Conservation (phyloP, 2,888 invertebrate genomes). For the Ophion slaviceki region DNA sequence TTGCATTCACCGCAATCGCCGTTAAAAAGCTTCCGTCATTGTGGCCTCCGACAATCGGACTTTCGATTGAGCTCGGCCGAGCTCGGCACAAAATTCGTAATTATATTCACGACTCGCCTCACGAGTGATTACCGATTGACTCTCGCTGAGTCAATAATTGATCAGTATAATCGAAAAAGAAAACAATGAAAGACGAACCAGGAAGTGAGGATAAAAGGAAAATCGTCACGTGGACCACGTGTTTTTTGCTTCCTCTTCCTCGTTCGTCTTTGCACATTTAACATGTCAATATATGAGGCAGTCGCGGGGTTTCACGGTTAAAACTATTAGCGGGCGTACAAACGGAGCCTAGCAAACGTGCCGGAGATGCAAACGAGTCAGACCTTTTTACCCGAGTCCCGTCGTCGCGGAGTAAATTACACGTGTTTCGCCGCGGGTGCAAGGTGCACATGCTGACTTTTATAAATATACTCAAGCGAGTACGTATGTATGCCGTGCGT, state of each 20-base stretch:
- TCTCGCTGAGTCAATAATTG: constrained; percentile 10
- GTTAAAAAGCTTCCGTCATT: neutral
- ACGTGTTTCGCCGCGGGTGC: constrained; percentile 52
- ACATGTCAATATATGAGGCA: constrained; percentile 34
- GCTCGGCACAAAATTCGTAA: neutral
- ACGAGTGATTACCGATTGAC: constrained; percentile 7
- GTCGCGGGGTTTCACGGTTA: constrained; percentile 73
- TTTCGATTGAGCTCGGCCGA: neutral
- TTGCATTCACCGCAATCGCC: neutral
- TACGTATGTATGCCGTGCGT: neutral
- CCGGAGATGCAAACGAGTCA: constrained; percentile 55
- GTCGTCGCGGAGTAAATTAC: constrained; percentile 38
- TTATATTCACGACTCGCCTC: neutral
- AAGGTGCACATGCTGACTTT: constrained; percentile 30
- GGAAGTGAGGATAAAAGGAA: constrained; percentile 41
- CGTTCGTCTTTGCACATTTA: constrained; percentile 27
- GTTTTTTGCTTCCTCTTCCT: neutral
- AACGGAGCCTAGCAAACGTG: constrained; percentile 44
- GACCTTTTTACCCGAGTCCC: constrained; percentile 48
- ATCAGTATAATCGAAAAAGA: neutral
- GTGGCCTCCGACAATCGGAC: neutral
- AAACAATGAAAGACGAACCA: constrained; percentile 10
- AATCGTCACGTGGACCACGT: constrained; percentile 45
- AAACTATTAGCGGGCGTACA: constrained; percentile 70
- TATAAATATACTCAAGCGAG: neutral